Conservation (phyloP, 2,888 invertebrate species). For the Unio delphinus region DNA sequence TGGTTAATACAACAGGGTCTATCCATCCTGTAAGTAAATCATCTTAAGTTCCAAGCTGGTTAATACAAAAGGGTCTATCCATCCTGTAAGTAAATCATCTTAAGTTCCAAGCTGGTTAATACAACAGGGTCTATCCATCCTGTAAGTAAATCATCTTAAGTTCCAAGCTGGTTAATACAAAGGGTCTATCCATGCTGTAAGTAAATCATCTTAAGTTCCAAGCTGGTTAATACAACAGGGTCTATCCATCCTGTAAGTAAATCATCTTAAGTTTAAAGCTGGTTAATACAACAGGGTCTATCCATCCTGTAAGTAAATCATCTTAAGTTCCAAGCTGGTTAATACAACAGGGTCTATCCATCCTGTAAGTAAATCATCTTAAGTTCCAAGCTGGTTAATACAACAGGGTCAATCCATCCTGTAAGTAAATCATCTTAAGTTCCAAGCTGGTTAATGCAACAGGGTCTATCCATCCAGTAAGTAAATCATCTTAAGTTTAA, state of each 20-base stretch:
- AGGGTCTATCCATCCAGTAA: slow-evolving; percentile 52
- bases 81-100: slow-evolving; percentile 38
- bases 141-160: slow-evolving; percentile 33
- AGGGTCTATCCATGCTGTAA: slow-evolving; percentile 52
- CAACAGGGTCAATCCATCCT: slow-evolving; percentile 50
- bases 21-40: slow-evolving; percentile 46
- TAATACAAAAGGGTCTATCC: slow-evolving; percentile 54
- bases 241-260: slow-evolving; percentile 49
- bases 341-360: slow-evolving; percentile 55
- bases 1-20: slow-evolving; percentile 58
- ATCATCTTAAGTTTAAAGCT: slow-evolving; percentile 30
- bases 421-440: slow-evolving; percentile 33
- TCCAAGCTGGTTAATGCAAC: slow-evolving; percentile 55
- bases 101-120: slow-evolving; percentile 43
- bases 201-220: slow-evolving; percentile 7
- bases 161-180: slow-evolving; percentile 53
- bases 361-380: slow-evolving; percentile 37
- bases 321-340: slow-evolving; percentile 39
- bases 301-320: slow-evolving; percentile 44
- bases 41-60: slow-evolving; percentile 39
- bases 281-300: slow-evolving; percentile 54
- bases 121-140: slow-evolving; percentile 54
- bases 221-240: slow-evolving; percentile 60
- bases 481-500: slow-evolving; percentile 7
- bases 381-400: slow-evolving; percentile 49